These are phyloP conservation scores for Odocoileus hemionus DNA, from an alignment of 2,113 vertebrate genomes.

Conservation along the genomic window DNA sequence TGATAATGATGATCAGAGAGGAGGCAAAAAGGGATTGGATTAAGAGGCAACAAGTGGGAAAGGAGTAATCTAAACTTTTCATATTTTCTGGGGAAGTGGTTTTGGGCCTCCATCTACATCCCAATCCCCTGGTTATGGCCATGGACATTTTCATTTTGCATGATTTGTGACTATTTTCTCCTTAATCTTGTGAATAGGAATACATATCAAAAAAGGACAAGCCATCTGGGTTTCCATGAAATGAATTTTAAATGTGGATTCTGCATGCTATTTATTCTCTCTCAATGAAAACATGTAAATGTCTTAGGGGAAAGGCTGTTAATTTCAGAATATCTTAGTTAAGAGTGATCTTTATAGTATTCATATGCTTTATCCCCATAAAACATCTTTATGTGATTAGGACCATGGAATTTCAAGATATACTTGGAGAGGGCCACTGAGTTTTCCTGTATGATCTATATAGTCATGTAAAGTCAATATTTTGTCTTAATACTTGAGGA, in stretches of 20 bases:
- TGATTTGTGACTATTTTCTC: neutral
- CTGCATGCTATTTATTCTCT: constrained; percentile 3
- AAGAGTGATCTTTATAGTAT: neutral
- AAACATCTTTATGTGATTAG: neutral
- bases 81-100: neutral
- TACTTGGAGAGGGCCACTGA: neutral
- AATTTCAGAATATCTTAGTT: neutral
- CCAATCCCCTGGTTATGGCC: neutral
- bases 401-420: neutral
- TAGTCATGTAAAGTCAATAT: neutral
- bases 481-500: neutral
- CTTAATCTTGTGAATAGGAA: neutral
- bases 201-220: neutral
- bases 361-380: neutral
- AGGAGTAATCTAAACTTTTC: neutral
- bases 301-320: neutral
- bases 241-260: neutral
- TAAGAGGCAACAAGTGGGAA: neutral
- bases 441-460: neutral
- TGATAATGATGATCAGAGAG: neutral
- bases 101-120: neutral
- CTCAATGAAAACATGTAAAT: constrained; percentile 17
- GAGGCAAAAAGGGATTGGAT: neutral
- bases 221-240: neutral
- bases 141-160: neutral